These are phyloP conservation scores for Mus spretus DNA, from an alignment of 2,797 vertebrate species.

Conservation along the genomic window DNA sequence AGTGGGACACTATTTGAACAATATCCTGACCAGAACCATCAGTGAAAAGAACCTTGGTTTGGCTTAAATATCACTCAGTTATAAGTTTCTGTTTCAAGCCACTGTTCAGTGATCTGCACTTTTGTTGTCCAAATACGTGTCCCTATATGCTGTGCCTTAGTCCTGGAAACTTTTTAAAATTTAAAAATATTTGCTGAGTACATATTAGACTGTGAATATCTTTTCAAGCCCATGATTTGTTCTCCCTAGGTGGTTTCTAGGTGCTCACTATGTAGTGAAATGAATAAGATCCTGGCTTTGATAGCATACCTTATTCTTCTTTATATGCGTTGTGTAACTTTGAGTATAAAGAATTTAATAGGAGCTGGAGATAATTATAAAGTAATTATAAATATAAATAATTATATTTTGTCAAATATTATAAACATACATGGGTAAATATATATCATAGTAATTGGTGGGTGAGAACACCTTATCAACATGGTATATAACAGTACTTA, in stretches of 20 bases:
- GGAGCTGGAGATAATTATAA: neutral
- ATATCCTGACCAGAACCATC: neutral
- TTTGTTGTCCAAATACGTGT: neutral
- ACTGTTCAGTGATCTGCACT: neutral
- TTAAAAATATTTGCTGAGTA: slow-evolving; percentile 43
- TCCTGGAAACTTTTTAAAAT: neutral
- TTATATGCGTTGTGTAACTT: slow-evolving; percentile 14
- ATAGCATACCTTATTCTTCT: neutral
- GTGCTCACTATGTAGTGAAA: slow-evolving; percentile 25
- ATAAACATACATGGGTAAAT: neutral
- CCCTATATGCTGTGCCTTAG: neutral
- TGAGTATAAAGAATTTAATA: slow-evolving; percentile 4
- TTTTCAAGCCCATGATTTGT: slow-evolving; percentile 5
- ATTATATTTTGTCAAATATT: neutral
- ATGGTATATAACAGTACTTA: neutral
- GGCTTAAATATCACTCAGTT: neutral
- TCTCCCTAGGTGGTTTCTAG: neutral
- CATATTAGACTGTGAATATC: slow-evolving; percentile 37
- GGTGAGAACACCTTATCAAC: neutral
- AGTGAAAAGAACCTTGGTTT: slow-evolving; percentile 16
- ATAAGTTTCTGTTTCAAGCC: neutral
- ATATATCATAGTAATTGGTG: neutral
- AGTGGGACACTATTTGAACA: slow-evolving; percentile 24
- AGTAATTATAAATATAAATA: neutral
- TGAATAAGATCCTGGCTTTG: slow-evolving; percentile 31